Evolutionary conservation across 1,140 invertebrate genomes (phyloP), one percentile per base, ranked within the genome.

Genomic region (Habropoda laboriosa): DNA sequence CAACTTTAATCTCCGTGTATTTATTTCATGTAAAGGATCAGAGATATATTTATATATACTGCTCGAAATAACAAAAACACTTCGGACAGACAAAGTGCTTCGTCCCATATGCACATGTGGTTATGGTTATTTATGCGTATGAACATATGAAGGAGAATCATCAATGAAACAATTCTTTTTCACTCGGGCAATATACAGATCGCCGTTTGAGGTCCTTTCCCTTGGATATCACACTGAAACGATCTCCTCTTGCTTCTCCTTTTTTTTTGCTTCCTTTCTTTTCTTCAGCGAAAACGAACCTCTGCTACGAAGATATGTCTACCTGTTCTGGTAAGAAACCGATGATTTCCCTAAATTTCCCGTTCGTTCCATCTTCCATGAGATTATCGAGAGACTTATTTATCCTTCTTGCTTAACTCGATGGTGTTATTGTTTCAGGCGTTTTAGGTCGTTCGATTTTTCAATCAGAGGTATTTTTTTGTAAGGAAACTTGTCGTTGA

Each of bases 111-210:
- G 27, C 75, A 47, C 66, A 49, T 49, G 24, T n/a, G 42, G 42
- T 77, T n/a, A 58, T 63, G 38, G 12, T 49, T 35, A 21, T 40
- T n/a, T 40, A 18, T 40, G 42, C 30, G 57, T 60, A 78, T 60
- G 75, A 78, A 71, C 57, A 21, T 30, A 51, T 42, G 55, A 71
- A 61, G 63, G 49, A 68, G 38, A 68, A 21, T 60, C 49, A 16
- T 68, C 42, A 21, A 71, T 71, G 67, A 49, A 71, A 47, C 55
- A 70, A 68, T 71, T n/a, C n/a, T n/a, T n/a, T n/a, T 70, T 71
- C 75, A 51, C 42, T 78, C 35, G 67, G 55, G 35, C 35, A 40
- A 77, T 47, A 35, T 32, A 51, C 7, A 45, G 47, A 55, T 71
- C 66, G 42, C 55, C 51, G 8, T 2, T 60, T 47, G 42, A 60